A percentile compares a stretch with the other conserved stretches of the same genome.
These are phyloP conservation scores for Neopelma chrysocephalum DNA, from an alignment of 2,797 vertebrate species.

Conservation along the genomic window DNA sequence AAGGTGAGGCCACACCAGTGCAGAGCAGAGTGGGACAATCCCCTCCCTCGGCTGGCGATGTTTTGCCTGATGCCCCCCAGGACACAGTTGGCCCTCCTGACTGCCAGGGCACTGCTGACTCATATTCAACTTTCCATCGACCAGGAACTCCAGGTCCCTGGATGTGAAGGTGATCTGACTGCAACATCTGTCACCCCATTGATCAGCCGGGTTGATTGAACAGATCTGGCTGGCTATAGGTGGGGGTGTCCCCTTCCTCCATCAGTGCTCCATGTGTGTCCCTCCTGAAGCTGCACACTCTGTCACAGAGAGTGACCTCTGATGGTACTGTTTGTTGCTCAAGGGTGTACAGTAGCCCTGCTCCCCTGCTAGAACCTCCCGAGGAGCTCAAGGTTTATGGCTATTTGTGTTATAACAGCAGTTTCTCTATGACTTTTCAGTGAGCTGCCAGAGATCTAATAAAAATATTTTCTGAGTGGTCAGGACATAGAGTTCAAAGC, in stretches of 20 bases:
- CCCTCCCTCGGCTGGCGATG: accelerated
- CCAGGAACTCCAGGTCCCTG: no score
- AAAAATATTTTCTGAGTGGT: not conserved
- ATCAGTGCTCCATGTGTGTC: no score
- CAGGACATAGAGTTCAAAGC: not conserved
- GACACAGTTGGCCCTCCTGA: not conserved
- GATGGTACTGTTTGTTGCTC: not conserved
- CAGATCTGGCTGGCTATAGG: no score
- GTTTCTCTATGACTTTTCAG: not conserved
- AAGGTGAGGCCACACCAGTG: accelerated
- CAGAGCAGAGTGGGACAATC: not conserved
- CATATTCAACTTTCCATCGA: no score
- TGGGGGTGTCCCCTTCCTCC: no score
- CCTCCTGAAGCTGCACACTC: no score
- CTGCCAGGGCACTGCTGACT: no score
- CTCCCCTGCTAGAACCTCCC: not conserved
- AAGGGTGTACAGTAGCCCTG: not conserved
- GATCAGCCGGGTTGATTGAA: no score
- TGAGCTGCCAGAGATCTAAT: not conserved
- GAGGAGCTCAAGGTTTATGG: not conserved
- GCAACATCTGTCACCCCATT: no score
- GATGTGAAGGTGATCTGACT: no score
- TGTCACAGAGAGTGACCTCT: no score
- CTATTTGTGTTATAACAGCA: not conserved
- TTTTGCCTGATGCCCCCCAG: not conserved